Percentiles rank a stretch among this genome's conserved stretches.
Conservation (phyloP, 1,140 invertebrate species). For the Kradibia gibbosae region DNA sequence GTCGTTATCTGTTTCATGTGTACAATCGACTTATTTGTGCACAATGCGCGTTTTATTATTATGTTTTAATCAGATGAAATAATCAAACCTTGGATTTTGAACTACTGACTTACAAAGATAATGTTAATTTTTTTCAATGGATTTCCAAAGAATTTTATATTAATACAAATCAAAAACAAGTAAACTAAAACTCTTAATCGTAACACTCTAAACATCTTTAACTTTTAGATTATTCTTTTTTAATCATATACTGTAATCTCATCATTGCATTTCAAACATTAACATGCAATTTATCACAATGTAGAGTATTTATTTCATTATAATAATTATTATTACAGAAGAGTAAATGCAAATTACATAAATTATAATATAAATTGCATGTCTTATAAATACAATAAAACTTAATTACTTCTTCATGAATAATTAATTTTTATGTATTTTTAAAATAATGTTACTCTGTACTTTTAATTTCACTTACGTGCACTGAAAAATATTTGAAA, state of each 20-base stretch:
- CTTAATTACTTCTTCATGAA: background rate
- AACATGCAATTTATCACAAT: too few relatives aligned
- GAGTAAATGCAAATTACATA: too few relatives aligned
- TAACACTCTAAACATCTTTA: too few relatives aligned
- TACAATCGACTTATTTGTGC: background rate
- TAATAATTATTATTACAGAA: too few relatives aligned
- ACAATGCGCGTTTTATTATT: background rate
- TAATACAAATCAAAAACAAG: too few relatives aligned
- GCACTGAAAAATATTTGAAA: background rate
- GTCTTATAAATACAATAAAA: background rate
- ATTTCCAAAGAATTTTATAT: too few relatives aligned
- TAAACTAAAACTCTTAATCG: too few relatives aligned
- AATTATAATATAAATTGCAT: background rate
- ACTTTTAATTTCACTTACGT: background rate
- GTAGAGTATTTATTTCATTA: too few relatives aligned
- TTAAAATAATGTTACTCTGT: too few relatives aligned
- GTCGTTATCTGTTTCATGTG: background rate
- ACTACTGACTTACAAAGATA: background rate
- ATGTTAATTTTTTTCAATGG: background rate
- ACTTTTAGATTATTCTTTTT: too few relatives aligned
- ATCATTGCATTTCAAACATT: background rate
- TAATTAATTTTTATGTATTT: background rate
- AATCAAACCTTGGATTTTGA: constrained; percentile 34
- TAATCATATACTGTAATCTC: too few relatives aligned
- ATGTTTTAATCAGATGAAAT: constrained; percentile 9